A percentile compares a stretch with the other conserved stretches of the same genome.
Evolutionary conservation across 1,140 invertebrate genomes (phyloP).

Genomic region (Calephelis virginiensis): DNA sequence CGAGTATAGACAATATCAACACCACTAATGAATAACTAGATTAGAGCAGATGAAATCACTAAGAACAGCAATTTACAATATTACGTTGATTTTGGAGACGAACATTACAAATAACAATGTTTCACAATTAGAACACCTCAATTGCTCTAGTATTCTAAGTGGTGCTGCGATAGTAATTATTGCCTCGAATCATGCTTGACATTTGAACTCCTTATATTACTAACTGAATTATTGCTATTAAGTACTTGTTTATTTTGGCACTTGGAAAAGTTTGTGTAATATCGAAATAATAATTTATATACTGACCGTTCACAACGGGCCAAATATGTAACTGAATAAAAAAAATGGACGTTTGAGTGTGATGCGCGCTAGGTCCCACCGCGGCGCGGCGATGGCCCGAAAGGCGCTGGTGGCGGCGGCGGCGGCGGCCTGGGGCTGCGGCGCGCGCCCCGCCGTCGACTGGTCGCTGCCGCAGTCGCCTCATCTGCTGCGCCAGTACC

Average conservation of each 20-base stretch:
- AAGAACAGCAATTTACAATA: too few species aligned
- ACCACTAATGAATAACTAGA: too few species aligned
- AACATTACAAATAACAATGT: background rate
- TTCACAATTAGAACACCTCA: background rate
- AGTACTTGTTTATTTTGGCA: background rate
- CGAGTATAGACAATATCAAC: too few species aligned
- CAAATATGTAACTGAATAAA: background rate
- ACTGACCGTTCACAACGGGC: too few species aligned
- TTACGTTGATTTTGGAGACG: too few species aligned
- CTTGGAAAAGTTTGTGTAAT: background rate
- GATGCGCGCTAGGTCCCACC: conserved; percentile 47
- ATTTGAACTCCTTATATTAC: conserved; percentile 7
- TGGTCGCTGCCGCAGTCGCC: conserved; percentile 69
- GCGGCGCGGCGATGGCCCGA: conserved; percentile 66
- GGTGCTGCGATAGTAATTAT: conserved; percentile 1
- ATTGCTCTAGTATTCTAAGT: conserved; percentile 2
- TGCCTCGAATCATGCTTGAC: background rate
- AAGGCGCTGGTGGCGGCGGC: conserved; percentile 65
- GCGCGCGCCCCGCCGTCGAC: conserved; percentile 62
- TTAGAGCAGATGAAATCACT: too few species aligned
- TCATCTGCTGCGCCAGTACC: conserved; percentile 62
- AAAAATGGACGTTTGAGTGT: background rate
- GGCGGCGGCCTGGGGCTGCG: conserved; percentile 60
- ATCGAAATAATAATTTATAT: background rate
- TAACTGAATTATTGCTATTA: background rate